Base-by-base conservation (phyloP, 1,140 invertebrate species). In the Phocides pigmalion region DNA sequence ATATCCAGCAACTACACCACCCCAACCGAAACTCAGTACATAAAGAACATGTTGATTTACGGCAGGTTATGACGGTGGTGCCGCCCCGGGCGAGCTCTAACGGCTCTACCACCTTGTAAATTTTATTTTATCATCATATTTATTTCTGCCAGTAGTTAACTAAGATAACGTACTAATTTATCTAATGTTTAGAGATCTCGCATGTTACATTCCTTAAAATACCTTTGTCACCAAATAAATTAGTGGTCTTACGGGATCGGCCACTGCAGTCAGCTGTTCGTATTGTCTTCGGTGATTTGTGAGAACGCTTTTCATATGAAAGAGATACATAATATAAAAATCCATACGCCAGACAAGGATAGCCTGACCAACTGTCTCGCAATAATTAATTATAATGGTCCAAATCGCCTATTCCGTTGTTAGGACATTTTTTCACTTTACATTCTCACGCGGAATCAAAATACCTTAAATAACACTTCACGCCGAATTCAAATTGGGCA, bases 201-300 rank as follows among this genome's bases (percentile, higher is more conserved):
- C 54, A 39, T 44, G 44, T 62, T 20, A 12, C 19, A 67, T 67
- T 63, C 50, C 28, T 66, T 78, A 72, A 78, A 78, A 75, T 67
- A 67, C 58, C 66, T 78, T 77, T 77, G 74, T 77, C 72, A 72
- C 72, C 70, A 75, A 78, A 78, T 75, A 75, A 78, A 75, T 49
- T 53, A 47, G 66, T 49, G 64, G 59, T 68, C 51, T 64, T 53
- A 46, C n/a, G n/a, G n/a, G n/a, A 54, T 37, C 51, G 53, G 72
- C 69, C 61, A 65, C 61, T 64, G 69, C 69, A 59, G 56, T 35
- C 56, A 74, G 72, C 81, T 81, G 79, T 81, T 76, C 70, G 79
- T 77, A 85, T 88, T 86, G 85, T 88, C 77, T 80, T 64, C 50
- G 59, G 78, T 88, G 83, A 88, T 88, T 88, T 88, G 85, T 82